Conservation (phyloP, 2,888 invertebrate genomes). For the Synergus laeviventris region DNA sequence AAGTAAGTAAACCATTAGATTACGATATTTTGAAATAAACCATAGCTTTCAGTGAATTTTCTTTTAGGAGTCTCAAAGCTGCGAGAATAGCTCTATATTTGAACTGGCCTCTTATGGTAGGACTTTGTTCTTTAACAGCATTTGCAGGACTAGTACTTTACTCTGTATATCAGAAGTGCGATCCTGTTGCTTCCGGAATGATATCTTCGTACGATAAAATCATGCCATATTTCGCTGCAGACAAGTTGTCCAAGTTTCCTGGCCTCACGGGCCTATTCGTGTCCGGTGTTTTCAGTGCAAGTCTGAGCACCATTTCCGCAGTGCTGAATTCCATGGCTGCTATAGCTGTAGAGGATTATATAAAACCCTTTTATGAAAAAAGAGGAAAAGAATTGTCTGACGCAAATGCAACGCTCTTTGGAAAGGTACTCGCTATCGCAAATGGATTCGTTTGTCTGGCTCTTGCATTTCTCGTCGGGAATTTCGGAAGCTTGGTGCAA, state of each 20-base stretch:
- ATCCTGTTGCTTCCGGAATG: constrained; percentile 82
- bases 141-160: constrained; percentile 87
- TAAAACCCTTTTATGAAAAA: constrained; percentile 77
- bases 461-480: constrained; percentile 64
- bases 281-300: constrained; percentile 90
- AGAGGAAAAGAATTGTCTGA: constrained; percentile 83
- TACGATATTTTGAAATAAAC: too few relatives aligned
- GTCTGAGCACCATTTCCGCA: constrained; percentile 94
- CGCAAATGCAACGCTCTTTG: constrained; percentile 83
- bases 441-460: constrained; percentile 63
- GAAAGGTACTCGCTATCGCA: constrained; percentile 62
- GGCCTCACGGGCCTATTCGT: constrained; percentile 73
- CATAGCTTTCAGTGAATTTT: neutral
- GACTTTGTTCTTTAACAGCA: constrained; percentile 83
- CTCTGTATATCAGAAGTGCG: constrained; percentile 88
- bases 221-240: constrained; percentile 87
- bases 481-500: constrained; percentile 68
- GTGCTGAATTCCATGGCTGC: constrained; percentile 94
- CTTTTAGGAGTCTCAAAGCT: constrained; percentile 77
- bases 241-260: constrained; percentile 77
- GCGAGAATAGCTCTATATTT: constrained; percentile 86
- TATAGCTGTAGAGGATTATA: constrained; percentile 91
- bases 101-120: constrained; percentile 85
- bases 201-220: constrained; percentile 84
- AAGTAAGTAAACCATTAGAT: constrained; percentile 77